Evolutionary conservation across 2,797 vertebrate genomes (phyloP).

Genomic region (Pseudocheirus occidentalis): DNA sequence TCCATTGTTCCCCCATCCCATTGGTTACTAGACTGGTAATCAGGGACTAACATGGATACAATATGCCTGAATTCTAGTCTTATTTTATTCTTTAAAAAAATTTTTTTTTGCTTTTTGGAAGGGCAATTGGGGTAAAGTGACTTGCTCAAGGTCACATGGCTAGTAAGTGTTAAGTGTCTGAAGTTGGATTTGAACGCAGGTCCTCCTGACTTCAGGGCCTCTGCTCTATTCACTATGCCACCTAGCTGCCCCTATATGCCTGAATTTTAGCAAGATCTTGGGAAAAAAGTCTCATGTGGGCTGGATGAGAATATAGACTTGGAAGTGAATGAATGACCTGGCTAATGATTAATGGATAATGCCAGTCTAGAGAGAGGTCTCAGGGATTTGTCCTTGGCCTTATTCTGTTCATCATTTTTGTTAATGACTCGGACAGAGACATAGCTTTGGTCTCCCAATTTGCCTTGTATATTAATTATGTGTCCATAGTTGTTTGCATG

Average conservation of each 20-base stretch:
- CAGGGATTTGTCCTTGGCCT: neutral
- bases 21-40: neutral
- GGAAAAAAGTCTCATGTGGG: neutral
- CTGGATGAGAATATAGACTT: neutral
- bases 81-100: no score
- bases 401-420: neutral
- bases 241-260: no score
- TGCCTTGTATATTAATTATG: neutral
- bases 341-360: neutral
- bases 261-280: neutral
- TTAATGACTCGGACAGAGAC: neutral
- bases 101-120: no score
- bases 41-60: neutral
- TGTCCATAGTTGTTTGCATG: neutral
- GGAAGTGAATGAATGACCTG: neutral
- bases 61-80: neutral
- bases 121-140: no score
- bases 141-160: no score
- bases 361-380: neutral
- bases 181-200: no score
- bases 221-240: no score
- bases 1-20: neutral
- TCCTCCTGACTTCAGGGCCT: no score
- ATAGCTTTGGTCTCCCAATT: neutral
- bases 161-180: no score